Percentiles rank a stretch among this genome's conserved stretches.
Conservation (phyloP, 2,888 invertebrate genomes). For the Phorcus lineatus region DNA sequence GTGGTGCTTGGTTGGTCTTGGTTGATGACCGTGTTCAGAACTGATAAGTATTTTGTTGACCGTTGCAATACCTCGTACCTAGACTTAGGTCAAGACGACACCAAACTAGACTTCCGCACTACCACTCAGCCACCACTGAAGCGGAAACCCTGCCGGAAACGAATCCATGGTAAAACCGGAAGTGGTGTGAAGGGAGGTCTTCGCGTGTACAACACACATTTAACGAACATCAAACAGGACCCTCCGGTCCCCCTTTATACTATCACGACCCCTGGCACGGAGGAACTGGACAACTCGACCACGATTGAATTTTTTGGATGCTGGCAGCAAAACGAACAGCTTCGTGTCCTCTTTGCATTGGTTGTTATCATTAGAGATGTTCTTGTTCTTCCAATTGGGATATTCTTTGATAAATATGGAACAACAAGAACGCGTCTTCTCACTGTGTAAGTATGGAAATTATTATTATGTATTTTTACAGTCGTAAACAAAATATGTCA, state of each 20-base stretch:
- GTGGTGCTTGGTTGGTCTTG: slow-evolving; percentile 65
- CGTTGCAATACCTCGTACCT: slow-evolving; percentile 46
- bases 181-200: neutral
- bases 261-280: neutral
- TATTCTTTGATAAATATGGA: slow-evolving; percentile 61
- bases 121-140: neutral
- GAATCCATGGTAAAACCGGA: neutral
- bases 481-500: no score
- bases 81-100: neutral
- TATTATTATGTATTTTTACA: neutral
- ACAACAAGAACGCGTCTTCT: slow-evolving; percentile 61
- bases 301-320: slow-evolving; percentile 33
- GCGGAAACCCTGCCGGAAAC: neutral
- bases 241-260: neutral
- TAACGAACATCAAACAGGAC: neutral
- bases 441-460: slow-evolving; percentile 54
- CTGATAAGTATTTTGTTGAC: slow-evolving; percentile 55
- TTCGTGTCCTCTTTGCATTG: slow-evolving; percentile 50
- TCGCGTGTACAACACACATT: neutral
- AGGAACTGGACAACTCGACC: slow-evolving; percentile 16
- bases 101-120: slow-evolving; percentile 46
- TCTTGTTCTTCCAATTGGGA: slow-evolving; percentile 54
- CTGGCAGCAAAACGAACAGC: slow-evolving; percentile 43
- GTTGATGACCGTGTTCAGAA: slow-evolving; percentile 51
- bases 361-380: slow-evolving; percentile 51